phyloP scores from a whole-genome alignment of 2,888 invertebrate species.

The Cerceris ruficornis region DNA sequence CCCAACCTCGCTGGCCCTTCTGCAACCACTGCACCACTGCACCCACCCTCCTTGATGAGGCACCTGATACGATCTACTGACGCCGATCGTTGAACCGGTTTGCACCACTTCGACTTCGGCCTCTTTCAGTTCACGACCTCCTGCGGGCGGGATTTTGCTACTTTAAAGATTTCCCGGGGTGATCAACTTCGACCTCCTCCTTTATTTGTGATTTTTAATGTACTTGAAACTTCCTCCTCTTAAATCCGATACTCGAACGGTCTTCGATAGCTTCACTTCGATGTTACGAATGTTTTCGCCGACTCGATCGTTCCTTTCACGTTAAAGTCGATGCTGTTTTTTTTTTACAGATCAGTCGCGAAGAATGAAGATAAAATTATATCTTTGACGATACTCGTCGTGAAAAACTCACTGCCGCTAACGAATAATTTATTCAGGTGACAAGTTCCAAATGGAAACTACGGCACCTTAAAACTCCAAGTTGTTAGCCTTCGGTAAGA shows the following conservation, averaged over 20 bases:
- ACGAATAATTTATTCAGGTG: not conserved
- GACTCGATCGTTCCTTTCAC: not conserved
- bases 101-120: conserved; percentile 68
- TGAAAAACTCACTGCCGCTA: not conserved
- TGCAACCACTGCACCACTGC: conserved; percentile 75
- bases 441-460: not conserved
- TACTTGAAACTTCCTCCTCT: not conserved
- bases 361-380: too few relatives aligned
- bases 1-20: conserved; percentile 72
- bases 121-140: conserved; percentile 69
- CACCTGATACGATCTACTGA: conserved; percentile 65
- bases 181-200: conserved; percentile 9
- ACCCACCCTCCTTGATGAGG: conserved; percentile 68
- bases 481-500: not conserved
- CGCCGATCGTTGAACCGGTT: conserved; percentile 65
- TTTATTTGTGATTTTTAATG: not conserved
- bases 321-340: not conserved
- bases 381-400: not conserved
- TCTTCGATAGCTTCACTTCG: conserved; percentile 52
- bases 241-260: not conserved
- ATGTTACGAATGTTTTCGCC: conserved; percentile 3
- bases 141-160: conserved; percentile 77
- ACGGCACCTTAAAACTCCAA: not conserved
- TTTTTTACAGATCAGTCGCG: too few relatives aligned
- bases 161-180: conserved; percentile 36